A percentile compares a stretch with the other conserved stretches of the same genome.
These are phyloP conservation scores for Kryptolebias marmoratus DNA, from an alignment of 2,113 vertebrate genomes.

Conservation along the genomic window DNA sequence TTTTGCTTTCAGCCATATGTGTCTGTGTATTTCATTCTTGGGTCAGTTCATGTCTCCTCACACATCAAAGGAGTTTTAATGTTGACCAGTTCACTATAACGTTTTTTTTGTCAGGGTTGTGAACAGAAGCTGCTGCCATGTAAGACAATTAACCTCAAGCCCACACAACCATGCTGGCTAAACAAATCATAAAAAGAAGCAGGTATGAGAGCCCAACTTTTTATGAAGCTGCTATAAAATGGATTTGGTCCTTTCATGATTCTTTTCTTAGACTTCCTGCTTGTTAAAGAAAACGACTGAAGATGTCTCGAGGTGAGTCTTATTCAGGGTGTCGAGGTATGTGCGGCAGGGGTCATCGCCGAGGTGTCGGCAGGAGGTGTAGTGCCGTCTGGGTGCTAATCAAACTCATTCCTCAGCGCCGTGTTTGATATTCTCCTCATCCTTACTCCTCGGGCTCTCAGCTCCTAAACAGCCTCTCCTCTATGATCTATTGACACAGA, in stretches of 20 bases:
- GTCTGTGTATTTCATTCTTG: background rate
- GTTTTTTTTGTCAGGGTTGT: conserved; percentile 31
- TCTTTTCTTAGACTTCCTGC: conserved; percentile 47
- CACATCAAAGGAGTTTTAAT: conserved; percentile 62
- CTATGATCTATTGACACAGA: conserved; percentile 55
- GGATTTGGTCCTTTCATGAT: conserved; percentile 40
- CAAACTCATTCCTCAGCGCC: conserved; percentile 52
- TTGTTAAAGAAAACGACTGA: conserved; percentile 33
- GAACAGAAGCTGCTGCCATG: conserved; percentile 51
- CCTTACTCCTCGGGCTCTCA: conserved; percentile 16
- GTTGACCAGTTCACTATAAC: conserved; percentile 39
- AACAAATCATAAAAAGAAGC: conserved; percentile 68
- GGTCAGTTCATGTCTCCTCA: conserved; percentile 42
- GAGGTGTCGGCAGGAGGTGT: conserved; percentile 28
- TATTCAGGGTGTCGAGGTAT: conserved; percentile 35
- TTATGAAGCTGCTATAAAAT: conserved; percentile 68
- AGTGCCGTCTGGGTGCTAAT: conserved; percentile 50
- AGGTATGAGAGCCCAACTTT: conserved; percentile 44
- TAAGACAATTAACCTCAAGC: conserved; percentile 42
- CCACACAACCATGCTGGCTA: conserved; percentile 33
- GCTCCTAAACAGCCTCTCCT: background rate
- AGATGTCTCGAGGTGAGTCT: conserved; percentile 42
- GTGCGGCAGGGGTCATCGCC: conserved; percentile 35
- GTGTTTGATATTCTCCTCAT: conserved; percentile 18
- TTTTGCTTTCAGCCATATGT: background rate